Conservation (phyloP, 2,888 invertebrate genomes). For the Eulithis prunata region DNA sequence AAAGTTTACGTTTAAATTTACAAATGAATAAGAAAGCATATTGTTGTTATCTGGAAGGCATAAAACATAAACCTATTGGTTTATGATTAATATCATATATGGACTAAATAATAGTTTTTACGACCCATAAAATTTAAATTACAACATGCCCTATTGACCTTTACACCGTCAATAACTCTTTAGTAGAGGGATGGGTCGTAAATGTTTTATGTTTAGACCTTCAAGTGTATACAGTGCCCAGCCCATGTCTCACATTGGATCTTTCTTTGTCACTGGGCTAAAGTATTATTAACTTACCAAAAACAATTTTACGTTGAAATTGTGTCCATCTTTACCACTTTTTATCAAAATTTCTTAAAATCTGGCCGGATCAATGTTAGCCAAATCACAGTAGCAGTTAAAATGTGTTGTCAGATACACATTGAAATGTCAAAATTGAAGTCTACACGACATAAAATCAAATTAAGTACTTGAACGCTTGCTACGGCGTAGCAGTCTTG, state of each 20-base stretch:
- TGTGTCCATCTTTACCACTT: no score
- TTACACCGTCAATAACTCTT: slow-evolving; percentile 49
- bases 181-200: slow-evolving; percentile 46
- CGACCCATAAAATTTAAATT: slow-evolving; percentile 54
- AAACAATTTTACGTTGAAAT: no score
- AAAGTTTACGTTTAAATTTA: no score
- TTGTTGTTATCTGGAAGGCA: no score
- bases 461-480: not conserved
- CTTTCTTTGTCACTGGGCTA: not conserved
- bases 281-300: no score
- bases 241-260: not conserved
- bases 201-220: slow-evolving; percentile 44
- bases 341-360: no score
- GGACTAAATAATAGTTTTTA: slow-evolving; percentile 46
- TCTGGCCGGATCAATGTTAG: no score
- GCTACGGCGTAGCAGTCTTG: slow-evolving; percentile 6
- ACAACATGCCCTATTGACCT: slow-evolving; percentile 52
- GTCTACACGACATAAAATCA: no score
- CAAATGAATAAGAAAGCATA: no score
- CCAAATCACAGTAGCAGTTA: no score
- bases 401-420: no score
- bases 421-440: no score
- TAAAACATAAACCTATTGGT: not conserved
- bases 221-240: not conserved
- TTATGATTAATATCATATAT: slow-evolving; percentile 18